phyloP scores from a whole-genome alignment of 1,140 invertebrate species.

The Conopomorpha cramerella region DNA sequence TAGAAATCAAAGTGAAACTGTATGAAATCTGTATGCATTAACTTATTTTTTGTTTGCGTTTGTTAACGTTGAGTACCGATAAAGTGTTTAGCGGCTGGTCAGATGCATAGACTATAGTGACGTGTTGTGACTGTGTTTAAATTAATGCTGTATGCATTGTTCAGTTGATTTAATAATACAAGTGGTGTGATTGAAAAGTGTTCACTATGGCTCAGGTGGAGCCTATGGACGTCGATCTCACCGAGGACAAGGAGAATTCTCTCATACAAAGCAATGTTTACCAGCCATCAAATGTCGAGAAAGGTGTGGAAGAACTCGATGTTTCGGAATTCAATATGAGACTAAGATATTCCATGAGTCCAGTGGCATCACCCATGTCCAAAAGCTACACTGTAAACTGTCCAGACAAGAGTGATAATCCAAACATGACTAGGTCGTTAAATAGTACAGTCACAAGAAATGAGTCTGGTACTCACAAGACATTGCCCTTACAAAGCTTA shows the following conservation, averaged over 20 bases:
- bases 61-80: constrained; percentile 6
- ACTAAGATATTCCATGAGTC: constrained; percentile 39
- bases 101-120: constrained; percentile 3
- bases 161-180: constrained; percentile 1
- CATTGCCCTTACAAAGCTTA: constrained; percentile 25
- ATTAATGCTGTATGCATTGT: not conserved
- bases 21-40: constrained; percentile 39
- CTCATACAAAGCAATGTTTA: constrained; percentile 35
- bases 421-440: constrained; percentile 14
- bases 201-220: constrained; percentile 38
- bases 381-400: constrained; percentile 32
- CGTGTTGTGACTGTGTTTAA: constrained; percentile 1
- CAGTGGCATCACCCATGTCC: constrained; percentile 39
- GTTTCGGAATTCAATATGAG: constrained; percentile 48
- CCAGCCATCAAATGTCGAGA: constrained; percentile 32
- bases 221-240: constrained; percentile 38
- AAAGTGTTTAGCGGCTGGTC: constrained; percentile 4
- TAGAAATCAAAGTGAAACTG: constrained; percentile 48
- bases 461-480: constrained; percentile 23
- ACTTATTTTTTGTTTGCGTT: constrained; percentile 29
- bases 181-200: constrained; percentile 9
- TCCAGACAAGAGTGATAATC: constrained; percentile 19
- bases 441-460: constrained; percentile 11
- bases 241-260: constrained; percentile 45
- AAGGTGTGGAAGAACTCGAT: constrained; percentile 45